phyloP scores from a whole-genome alignment of 92 coral and sea anemone genomes.

The Diadumene lineata region DNA sequence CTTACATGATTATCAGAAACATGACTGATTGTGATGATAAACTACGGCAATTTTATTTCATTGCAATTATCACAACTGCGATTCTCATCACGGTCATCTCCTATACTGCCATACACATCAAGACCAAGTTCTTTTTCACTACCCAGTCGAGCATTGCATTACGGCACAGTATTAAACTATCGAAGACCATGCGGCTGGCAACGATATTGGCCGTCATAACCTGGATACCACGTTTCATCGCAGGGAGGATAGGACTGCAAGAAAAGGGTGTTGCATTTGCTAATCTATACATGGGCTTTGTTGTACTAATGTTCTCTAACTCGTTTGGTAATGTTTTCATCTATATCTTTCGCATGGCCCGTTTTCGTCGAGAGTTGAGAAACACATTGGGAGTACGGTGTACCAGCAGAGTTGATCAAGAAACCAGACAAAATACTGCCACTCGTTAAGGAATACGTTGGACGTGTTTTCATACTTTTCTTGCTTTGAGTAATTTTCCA shows the following conservation, averaged over 20 bases:
- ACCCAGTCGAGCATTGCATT: not conserved
- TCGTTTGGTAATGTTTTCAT: slow-evolving; percentile 5
- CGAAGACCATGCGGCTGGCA: slow-evolving; percentile 4
- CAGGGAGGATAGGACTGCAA: not conserved
- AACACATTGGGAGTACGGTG: not conserved
- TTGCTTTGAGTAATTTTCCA: no score
- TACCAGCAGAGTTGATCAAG: not conserved
- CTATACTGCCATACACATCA: slow-evolving; percentile 10
- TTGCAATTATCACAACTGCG: not conserved
- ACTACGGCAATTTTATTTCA: not conserved
- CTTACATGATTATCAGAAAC: not conserved
- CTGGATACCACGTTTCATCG: not conserved
- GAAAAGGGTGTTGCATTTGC: not conserved
- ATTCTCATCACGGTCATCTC: not conserved
- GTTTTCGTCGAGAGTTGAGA: not conserved
- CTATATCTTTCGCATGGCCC: not conserved
- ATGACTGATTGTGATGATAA: not conserved
- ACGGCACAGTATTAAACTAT: not conserved
- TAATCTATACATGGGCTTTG: not conserved
- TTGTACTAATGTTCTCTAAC: not conserved
- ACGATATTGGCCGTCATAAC: not conserved
- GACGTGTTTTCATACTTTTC: no score
- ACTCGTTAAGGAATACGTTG: not conserved
- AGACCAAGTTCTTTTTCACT: slow-evolving; percentile 2
- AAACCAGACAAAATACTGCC: not conserved